phyloP scores from a whole-genome alignment of 2,113 vertebrate species.

The Triplophysa rosa region DNA sequence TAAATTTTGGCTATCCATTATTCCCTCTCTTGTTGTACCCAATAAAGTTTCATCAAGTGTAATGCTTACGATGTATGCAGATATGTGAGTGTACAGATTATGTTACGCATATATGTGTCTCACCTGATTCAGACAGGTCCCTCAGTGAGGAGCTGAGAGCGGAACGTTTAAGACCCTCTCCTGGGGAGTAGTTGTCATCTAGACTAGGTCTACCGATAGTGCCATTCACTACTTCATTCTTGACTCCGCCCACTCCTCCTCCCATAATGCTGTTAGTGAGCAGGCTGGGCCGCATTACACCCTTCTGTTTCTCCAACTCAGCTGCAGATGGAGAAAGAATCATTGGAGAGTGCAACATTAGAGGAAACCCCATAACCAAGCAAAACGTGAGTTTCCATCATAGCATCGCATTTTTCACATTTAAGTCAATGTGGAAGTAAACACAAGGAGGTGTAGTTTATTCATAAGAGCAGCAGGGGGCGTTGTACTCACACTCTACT shows the following conservation, averaged over 20 bases:
- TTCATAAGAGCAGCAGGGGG: constrained; percentile 29
- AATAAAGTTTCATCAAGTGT: not conserved
- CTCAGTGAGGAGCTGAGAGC: constrained; percentile 89
- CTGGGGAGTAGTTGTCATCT: constrained; percentile 85
- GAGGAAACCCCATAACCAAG: not conserved
- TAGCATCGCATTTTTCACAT: not conserved
- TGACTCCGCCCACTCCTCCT: constrained; percentile 62
- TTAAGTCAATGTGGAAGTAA: not conserved
- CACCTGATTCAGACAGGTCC: constrained; percentile 90
- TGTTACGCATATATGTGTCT: constrained; percentile 39
- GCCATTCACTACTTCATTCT: constrained; percentile 84
- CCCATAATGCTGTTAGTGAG: constrained; percentile 67
- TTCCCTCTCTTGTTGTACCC: too few species aligned
- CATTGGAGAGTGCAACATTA: not conserved
- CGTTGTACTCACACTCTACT: constrained; percentile 83
- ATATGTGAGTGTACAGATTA: not conserved
- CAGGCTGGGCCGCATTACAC: constrained; percentile 82
- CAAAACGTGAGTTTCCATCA: too few species aligned
- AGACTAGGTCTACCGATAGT: constrained; percentile 82
- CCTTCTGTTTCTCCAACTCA: constrained; percentile 92
- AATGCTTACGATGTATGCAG: not conserved
- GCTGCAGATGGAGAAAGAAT: constrained; percentile 66
- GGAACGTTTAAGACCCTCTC: constrained; percentile 87
- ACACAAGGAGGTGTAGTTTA: not conserved
- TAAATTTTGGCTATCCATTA: too few species aligned